Conservation (phyloP, 2,113 vertebrate species). For the Clinocottus analis region DNA sequence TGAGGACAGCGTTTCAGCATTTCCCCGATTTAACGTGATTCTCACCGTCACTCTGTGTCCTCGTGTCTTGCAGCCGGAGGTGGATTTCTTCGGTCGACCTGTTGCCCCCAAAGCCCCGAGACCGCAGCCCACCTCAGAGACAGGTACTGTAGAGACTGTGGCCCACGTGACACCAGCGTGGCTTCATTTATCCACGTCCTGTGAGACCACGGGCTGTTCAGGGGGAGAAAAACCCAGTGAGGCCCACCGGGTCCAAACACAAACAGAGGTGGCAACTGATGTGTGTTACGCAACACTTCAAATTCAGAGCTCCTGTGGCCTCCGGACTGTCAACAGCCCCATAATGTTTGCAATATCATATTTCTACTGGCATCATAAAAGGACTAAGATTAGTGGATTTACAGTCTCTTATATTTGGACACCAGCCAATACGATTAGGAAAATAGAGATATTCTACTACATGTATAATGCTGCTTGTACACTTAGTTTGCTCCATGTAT, state of each 20-base stretch:
- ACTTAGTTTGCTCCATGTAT: neutral
- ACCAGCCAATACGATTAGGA: neutral
- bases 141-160: constrained; percentile 62
- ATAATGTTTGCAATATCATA: neutral
- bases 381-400: neutral
- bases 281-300: constrained; percentile 33
- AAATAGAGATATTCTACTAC: neutral
- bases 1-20: constrained; percentile 23
- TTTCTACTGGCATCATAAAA: constrained; percentile 18
- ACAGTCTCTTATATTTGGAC: neutral
- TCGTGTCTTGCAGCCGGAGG: constrained; percentile 76
- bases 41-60: constrained; percentile 6
- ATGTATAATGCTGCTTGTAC: neutral
- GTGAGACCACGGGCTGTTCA: neutral
- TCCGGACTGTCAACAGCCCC: no score
- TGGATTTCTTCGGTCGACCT: constrained; percentile 84
- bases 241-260: constrained; percentile 29
- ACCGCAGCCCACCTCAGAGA: constrained; percentile 34
- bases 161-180: neutral
- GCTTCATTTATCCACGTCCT: constrained; percentile 10
- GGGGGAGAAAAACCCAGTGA: neutral
- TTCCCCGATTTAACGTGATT: constrained; percentile 9
- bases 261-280: constrained; percentile 29
- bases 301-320: no score
- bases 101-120: constrained; percentile 74